These are phyloP conservation scores for Pangasius larnaudii DNA, from an alignment of 2,797 vertebrate genomes.

Conservation along the genomic window DNA sequence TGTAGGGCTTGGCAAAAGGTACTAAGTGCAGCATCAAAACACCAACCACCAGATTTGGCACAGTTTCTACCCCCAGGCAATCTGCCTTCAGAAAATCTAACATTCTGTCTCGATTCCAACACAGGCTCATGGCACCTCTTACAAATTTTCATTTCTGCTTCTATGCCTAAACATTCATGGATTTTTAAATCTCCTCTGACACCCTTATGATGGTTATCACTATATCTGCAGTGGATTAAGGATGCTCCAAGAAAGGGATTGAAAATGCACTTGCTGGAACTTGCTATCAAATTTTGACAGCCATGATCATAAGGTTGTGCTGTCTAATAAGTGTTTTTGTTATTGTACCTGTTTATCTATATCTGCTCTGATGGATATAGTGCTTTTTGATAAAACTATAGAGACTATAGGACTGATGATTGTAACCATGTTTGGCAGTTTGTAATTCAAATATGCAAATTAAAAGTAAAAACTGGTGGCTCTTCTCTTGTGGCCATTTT, in stretches of 20 bases:
- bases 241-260: not conserved
- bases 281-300: not conserved
- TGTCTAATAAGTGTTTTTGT: not conserved
- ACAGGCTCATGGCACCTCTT: slow-evolving; percentile 3
- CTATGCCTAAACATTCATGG: not conserved
- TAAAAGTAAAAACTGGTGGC: not conserved
- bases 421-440: not conserved
- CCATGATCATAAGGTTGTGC: not conserved
- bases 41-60: slow-evolving; percentile 12
- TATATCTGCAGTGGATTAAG: not conserved
- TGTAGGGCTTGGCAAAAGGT: slow-evolving; percentile 30
- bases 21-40: slow-evolving; percentile 23
- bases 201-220: not conserved
- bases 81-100: slow-evolving; percentile 5
- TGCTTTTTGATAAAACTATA: not conserved
- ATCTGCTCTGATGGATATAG: not conserved
- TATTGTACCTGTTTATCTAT: not conserved
- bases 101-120: not conserved
- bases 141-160: not conserved
- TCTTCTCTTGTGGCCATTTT: not conserved
- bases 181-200: not conserved
- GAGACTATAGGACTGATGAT: not conserved
- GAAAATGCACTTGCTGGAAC: not conserved
- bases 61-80: slow-evolving; percentile 7
- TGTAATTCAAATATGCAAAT: not conserved